Percentiles rank a stretch among this genome's conserved stretches.
phyloP scores from a whole-genome alignment of 2,888 invertebrate species.

The Panopea generosa region DNA sequence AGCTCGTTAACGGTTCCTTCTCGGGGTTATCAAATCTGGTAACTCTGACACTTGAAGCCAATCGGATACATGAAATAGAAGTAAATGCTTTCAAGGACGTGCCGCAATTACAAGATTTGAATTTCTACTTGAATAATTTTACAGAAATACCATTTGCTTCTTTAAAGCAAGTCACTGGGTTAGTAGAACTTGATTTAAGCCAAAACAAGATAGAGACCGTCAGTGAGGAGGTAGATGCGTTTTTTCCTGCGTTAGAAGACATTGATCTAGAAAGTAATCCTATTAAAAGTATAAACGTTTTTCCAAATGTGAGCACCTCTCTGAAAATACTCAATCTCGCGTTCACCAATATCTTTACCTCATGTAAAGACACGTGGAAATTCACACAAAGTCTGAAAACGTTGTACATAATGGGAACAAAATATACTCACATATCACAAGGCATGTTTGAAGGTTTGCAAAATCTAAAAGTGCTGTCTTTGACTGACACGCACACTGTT shows the following conservation, averaged over 20 bases:
- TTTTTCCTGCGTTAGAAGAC: constrained; percentile 30
- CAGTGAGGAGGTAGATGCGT: constrained; percentile 11
- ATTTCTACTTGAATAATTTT: constrained; percentile 32
- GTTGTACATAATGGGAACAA: constrained; percentile 28
- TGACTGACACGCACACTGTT: constrained; percentile 26
- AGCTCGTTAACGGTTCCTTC: constrained; percentile 19
- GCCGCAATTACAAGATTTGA: constrained; percentile 26
- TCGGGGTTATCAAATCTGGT: constrained; percentile 27
- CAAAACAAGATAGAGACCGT: constrained; percentile 30
- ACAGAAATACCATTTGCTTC: constrained; percentile 25
- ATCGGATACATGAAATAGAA: constrained; percentile 24
- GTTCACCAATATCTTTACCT: constrained; percentile 19
- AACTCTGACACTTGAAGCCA: constrained; percentile 24
- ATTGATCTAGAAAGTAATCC: constrained; percentile 44
- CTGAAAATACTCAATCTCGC: constrained; percentile 32
- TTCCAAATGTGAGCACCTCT: constrained; percentile 39
- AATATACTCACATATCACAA: not conserved
- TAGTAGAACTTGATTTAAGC: constrained; percentile 17
- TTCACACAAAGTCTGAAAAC: constrained; percentile 8
- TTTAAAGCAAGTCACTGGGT: constrained; percentile 1
- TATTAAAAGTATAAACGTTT: constrained; percentile 6
- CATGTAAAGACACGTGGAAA: constrained; percentile 30
- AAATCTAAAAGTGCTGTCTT: constrained; percentile 15
- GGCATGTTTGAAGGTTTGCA: constrained; percentile 45
- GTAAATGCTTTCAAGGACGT: constrained; percentile 24